phyloP scores from a whole-genome alignment of 2,888 invertebrate species.

The Euclidia mi region DNA sequence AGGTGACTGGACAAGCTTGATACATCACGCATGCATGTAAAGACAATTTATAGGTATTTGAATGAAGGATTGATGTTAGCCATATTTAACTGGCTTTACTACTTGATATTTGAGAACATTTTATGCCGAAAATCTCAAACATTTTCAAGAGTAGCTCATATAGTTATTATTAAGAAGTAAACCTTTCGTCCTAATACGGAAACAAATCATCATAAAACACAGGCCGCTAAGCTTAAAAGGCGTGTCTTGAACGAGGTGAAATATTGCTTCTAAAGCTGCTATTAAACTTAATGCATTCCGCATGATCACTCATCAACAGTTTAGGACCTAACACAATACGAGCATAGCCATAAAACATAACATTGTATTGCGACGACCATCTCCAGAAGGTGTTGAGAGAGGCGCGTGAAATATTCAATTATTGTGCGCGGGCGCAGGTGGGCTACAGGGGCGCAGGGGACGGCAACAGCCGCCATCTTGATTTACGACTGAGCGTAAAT shows the following conservation, averaged over 20 bases:
- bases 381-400: constrained; percentile 87
- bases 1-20: no score
- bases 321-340: constrained; percentile 89
- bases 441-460: constrained; percentile 63
- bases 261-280: constrained; percentile 88
- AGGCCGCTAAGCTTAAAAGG: constrained; percentile 80
- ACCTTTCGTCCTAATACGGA: constrained; percentile 77
- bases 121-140: neutral
- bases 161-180: constrained; percentile 47
- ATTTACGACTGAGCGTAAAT: constrained; percentile 88
- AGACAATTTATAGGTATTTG: no score
- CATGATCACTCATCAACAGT: constrained; percentile 88
- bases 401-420: constrained; percentile 89
- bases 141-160: neutral
- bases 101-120: no score
- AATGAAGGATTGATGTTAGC: no score
- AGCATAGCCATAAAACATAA: constrained; percentile 82
- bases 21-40: no score
- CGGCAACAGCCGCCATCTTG: constrained; percentile 84
- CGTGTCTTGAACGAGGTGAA: constrained; percentile 83
- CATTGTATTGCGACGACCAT: constrained; percentile 82
- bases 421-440: constrained; percentile 86
- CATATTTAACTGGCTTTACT: no score
- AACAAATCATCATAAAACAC: constrained; percentile 89
- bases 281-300: constrained; percentile 86